A percentile compares a stretch with the other conserved stretches of the same genome.
These are phyloP conservation scores for Pseudanteris insignis DNA, from an alignment of 2,888 invertebrate species.

Conservation along the genomic window DNA sequence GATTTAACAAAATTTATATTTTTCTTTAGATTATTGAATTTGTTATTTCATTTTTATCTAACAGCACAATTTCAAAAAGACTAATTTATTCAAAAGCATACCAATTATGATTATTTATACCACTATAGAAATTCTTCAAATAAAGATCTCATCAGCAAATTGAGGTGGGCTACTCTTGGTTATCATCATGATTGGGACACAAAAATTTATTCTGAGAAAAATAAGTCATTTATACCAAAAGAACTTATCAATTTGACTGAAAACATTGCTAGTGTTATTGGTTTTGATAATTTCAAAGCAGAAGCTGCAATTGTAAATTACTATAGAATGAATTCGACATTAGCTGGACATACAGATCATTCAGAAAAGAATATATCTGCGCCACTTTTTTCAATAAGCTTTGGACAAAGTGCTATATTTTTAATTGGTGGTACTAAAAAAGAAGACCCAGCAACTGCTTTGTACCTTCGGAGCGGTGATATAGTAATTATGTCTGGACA, in stretches of 20 bases:
- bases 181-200: slow-evolving; percentile 99
- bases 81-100: too few species aligned
- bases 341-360: slow-evolving; percentile 94
- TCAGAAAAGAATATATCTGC: slow-evolving; percentile 87
- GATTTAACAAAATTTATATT: too few species aligned
- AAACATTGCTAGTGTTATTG: slow-evolving; percentile 72
- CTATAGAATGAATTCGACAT: slow-evolving; percentile 90
- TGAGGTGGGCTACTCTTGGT: slow-evolving; percentile 96
- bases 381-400: slow-evolving; percentile 93
- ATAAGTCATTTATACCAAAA: slow-evolving; percentile 75
- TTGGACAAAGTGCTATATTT: slow-evolving; percentile 95
- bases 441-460: slow-evolving; percentile 73
- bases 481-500: slow-evolving; percentile 88
- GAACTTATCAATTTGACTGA: slow-evolving; percentile 76
- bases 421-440: slow-evolving; percentile 84
- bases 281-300: slow-evolving; percentile 74
- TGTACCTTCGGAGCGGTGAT: slow-evolving; percentile 89
- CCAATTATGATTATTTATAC: too few species aligned
- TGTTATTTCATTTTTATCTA: too few species aligned
- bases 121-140: background rate
- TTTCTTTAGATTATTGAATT: too few species aligned
- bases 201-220: slow-evolving; percentile 82
- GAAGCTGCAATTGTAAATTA: slow-evolving; percentile 97
- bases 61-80: too few species aligned
- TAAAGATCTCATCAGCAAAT: slow-evolving; percentile 65